phyloP scores from a whole-genome alignment of 2,888 invertebrate genomes.

The Poecilus cupreus region DNA sequence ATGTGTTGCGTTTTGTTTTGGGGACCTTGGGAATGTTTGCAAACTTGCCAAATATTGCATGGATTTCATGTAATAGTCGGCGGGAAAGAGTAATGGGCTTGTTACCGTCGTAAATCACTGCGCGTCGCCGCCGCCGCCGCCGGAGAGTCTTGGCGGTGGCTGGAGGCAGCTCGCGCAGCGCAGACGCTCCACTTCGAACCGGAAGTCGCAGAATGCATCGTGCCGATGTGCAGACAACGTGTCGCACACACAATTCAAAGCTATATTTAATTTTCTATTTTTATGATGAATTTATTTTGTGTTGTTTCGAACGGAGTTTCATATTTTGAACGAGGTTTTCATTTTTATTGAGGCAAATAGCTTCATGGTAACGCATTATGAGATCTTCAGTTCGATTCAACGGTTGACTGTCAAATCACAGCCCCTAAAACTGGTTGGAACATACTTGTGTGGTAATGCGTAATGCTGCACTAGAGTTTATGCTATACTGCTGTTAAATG shows the following conservation, averaged over 20 bases:
- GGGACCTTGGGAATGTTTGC: constrained; percentile 62
- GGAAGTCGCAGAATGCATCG: constrained; percentile 47
- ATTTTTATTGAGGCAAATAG: too few species aligned
- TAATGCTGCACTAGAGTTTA: too few species aligned
- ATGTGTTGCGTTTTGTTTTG: constrained; percentile 58
- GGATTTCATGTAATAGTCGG: constrained; percentile 59
- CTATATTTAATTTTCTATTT: constrained; percentile 24
- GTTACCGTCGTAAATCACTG: constrained; percentile 55
- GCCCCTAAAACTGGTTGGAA: too few species aligned
- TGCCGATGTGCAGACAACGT: constrained; percentile 16
- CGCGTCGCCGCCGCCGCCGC: constrained; percentile 14
- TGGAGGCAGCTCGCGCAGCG: background rate
- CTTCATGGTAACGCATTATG: too few species aligned
- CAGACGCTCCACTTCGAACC: constrained; percentile 31
- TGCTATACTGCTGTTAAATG: too few species aligned
- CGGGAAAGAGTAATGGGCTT: constrained; percentile 56
- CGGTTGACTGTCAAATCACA: too few species aligned
- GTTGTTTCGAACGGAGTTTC: background rate
- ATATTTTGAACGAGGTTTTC: too few species aligned
- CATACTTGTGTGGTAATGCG: too few species aligned
- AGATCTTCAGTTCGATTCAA: too few species aligned
- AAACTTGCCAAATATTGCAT: constrained; percentile 60
- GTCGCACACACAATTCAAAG: background rate
- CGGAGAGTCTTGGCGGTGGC: background rate
- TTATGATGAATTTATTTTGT: constrained; percentile 34